A percentile compares a stretch with the other conserved stretches of the same genome.
phyloP scores from a whole-genome alignment of 2,888 invertebrate species.

The Rapana venosa region DNA sequence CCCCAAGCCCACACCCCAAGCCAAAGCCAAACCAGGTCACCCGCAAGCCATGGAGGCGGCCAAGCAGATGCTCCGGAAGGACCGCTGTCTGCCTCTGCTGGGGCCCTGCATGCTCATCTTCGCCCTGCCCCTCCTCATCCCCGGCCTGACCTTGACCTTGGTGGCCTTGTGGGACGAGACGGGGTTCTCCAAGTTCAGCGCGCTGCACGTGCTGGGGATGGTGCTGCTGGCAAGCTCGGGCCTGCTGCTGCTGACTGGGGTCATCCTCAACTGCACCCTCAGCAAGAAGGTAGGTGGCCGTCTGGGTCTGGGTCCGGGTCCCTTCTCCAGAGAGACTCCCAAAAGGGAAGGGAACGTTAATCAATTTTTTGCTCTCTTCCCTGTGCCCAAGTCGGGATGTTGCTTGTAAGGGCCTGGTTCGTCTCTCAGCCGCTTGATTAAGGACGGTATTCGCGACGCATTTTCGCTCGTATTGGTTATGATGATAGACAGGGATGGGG shows the following conservation, averaged over 20 bases:
- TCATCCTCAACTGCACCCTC: slow-evolving; percentile 44
- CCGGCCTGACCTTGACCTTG: slow-evolving; percentile 59
- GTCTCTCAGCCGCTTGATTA: too few relatives aligned
- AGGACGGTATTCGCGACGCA: too few relatives aligned
- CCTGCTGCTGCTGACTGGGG: slow-evolving; percentile 49
- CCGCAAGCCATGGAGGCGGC: not conserved
- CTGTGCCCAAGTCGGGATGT: too few relatives aligned
- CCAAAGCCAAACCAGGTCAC: not conserved
- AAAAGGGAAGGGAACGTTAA: too few relatives aligned
- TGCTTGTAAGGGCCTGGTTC: too few relatives aligned
- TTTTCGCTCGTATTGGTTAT: too few relatives aligned
- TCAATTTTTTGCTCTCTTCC: too few relatives aligned
- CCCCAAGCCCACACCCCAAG: not conserved
- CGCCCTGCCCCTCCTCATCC: slow-evolving; percentile 59
- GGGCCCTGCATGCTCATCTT: slow-evolving; percentile 62
- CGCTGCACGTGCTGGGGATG: slow-evolving; percentile 55
- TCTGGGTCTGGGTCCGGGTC: too few relatives aligned
- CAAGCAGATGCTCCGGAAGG: slow-evolving; percentile 46
- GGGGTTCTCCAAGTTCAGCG: slow-evolving; percentile 54
- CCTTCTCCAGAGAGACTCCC: too few relatives aligned
- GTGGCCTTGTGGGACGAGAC: slow-evolving; percentile 58
- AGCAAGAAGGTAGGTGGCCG: slow-evolving; percentile 28
- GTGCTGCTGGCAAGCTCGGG: slow-evolving; percentile 46
- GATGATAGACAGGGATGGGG: too few relatives aligned
- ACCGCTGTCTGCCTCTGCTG: slow-evolving; percentile 49